phyloP scores from a whole-genome alignment of 1,140 invertebrate genomes.

The Venustaconcha ellipsiformis region DNA sequence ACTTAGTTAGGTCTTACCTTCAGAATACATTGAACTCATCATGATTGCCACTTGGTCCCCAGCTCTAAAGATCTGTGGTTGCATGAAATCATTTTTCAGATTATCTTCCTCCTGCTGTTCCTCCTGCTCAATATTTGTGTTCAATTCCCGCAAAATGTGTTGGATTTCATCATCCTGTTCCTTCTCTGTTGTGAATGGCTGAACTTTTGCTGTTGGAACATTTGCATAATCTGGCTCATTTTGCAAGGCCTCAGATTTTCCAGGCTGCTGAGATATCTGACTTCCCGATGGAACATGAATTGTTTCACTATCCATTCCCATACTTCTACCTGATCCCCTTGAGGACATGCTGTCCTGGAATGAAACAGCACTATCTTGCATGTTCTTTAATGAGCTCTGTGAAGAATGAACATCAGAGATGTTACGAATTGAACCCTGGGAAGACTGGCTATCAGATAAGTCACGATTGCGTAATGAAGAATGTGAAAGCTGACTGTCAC shows the following conservation, averaged over 20 bases:
- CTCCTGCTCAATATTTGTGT: conserved; percentile 27
- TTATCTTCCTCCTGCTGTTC: conserved; percentile 21
- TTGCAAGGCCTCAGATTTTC: conserved; percentile 31
- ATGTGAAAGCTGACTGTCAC: conserved; percentile 51
- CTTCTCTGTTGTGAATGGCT: not conserved
- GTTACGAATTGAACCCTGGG: conserved; percentile 68
- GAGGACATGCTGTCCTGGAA: conserved; percentile 58
- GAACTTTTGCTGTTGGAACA: conserved; percentile 12
- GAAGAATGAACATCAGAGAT: conserved; percentile 65
- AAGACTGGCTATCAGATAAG: conserved; percentile 70
- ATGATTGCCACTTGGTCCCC: too few species aligned
- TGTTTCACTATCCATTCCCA: conserved; percentile 27
- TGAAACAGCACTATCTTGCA: conserved; percentile 53
- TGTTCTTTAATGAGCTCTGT: conserved; percentile 62
- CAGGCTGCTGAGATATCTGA: conserved; percentile 42
- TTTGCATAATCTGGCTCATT: conserved; percentile 66
- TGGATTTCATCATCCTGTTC: too few species aligned
- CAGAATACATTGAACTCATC: conserved; percentile 27
- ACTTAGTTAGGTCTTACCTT: conserved; percentile 11
- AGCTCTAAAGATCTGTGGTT: not conserved
- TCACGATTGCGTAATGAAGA: conserved; percentile 65
- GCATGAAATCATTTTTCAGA: conserved; percentile 24
- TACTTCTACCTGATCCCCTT: conserved; percentile 48
- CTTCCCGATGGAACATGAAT: conserved; percentile 22
- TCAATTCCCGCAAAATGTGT: conserved; percentile 16